A percentile compares a stretch with the other conserved stretches of the same genome.
Evolutionary conservation across 2,797 vertebrate species (phyloP).

Genomic region (Enteromius anoplus): DNA sequence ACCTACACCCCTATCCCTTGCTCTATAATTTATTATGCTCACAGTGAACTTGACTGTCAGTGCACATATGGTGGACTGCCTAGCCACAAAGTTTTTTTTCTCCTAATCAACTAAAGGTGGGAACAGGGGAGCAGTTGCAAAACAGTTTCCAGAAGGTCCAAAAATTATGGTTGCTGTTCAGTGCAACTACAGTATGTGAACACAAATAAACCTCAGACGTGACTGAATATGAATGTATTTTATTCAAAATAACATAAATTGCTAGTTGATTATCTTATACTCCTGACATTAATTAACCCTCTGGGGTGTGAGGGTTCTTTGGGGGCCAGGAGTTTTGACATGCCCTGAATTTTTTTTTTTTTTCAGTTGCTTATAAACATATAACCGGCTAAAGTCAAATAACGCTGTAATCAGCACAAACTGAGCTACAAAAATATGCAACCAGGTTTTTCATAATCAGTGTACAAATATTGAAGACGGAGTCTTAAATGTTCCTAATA

Average conservation of each 20-base stretch:
- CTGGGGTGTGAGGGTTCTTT: too few relatives aligned
- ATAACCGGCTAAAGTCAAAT: too few relatives aligned
- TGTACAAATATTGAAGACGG: not conserved
- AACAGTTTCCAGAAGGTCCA: not conserved
- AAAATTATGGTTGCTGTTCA: not conserved
- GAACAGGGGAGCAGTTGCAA: not conserved
- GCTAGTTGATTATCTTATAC: not conserved
- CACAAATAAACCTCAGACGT: not conserved
- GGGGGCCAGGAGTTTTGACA: too few relatives aligned
- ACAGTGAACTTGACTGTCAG: conserved; percentile 71
- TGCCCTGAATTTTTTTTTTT: too few relatives aligned
- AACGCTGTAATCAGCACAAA: too few relatives aligned
- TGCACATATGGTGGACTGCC: conserved; percentile 61
- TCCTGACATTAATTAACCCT: not conserved
- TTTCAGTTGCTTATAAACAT: too few relatives aligned
- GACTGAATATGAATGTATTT: not conserved
- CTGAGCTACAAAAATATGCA: not conserved
- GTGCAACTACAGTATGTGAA: too few relatives aligned
- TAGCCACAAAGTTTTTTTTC: conserved; percentile 34
- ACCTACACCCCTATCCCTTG: conserved; percentile 50
- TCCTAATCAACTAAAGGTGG: not conserved
- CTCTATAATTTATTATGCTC: conserved; percentile 55
- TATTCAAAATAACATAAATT: not conserved
- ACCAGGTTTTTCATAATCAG: not conserved
- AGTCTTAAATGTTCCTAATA: not conserved